phyloP scores from a whole-genome alignment of 2,888 invertebrate species.

The Phaedon cochleariae region DNA sequence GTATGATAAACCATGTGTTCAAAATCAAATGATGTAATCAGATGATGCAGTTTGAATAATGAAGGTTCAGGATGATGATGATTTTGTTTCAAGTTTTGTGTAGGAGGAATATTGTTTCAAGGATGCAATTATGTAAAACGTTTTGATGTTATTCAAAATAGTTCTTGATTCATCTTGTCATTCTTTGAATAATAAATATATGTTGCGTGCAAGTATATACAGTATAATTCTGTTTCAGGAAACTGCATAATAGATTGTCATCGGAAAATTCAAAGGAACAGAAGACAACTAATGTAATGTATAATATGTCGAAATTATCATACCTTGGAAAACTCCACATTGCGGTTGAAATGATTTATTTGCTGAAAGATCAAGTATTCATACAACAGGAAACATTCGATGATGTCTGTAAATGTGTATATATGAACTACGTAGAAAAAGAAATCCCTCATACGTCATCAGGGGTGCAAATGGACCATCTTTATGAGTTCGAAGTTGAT shows the following conservation, averaged over 20 bases:
- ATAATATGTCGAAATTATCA: constrained; percentile 32
- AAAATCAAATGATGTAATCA: no score
- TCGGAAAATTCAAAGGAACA: background rate
- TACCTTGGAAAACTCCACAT: constrained; percentile 43
- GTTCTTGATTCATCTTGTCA: no score
- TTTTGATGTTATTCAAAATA: no score
- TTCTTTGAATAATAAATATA: no score
- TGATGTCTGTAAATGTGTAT: constrained; percentile 32
- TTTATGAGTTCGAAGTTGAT: background rate
- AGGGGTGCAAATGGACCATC: background rate
- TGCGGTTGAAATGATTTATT: constrained; percentile 41
- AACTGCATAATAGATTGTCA: constrained; percentile 10
- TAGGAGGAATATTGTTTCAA: no score
- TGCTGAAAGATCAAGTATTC: constrained; percentile 37
- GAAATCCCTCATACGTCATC: constrained; percentile 9
- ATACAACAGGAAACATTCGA: constrained; percentile 34
- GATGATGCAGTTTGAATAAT: no score
- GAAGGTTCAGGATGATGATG: no score
- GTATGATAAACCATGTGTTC: no score
- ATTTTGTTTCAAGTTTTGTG: no score
- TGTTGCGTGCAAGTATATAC: no score
- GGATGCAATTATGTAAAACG: no score
- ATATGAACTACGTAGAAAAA: constrained; percentile 27
- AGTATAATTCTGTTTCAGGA: constrained; percentile 18
- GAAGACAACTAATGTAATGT: background rate